These are phyloP conservation scores for Catocala sponsa DNA, from an alignment of 2,888 invertebrate species.

Conservation along the genomic window DNA sequence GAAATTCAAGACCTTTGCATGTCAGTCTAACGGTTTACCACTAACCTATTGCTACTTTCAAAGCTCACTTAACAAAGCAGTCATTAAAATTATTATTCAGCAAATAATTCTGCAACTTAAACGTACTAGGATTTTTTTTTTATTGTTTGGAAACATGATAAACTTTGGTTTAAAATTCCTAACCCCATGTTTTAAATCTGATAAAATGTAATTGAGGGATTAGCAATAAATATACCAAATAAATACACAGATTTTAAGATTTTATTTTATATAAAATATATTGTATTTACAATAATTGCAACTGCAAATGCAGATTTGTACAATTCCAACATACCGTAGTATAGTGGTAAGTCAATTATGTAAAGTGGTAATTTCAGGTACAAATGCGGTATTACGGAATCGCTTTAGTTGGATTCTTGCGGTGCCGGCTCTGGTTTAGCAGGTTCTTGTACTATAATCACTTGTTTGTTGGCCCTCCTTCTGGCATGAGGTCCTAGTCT, in stretches of 20 bases:
- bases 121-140: too few species aligned
- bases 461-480: slow-evolving; percentile 67
- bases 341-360: slow-evolving; percentile 15
- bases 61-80: too few species aligned
- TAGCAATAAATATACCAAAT: too few species aligned
- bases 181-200: too few species aligned
- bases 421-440: slow-evolving; percentile 34
- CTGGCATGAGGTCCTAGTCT: slow-evolving; percentile 69
- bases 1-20: too few species aligned
- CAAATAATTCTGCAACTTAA: too few species aligned
- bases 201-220: too few species aligned
- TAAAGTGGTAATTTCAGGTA: slow-evolving; percentile 25
- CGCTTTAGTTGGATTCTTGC: slow-evolving; percentile 30
- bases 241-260: not conserved
- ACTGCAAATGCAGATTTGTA: slow-evolving; percentile 32
- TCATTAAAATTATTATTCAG: too few species aligned
- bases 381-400: slow-evolving; percentile 18
- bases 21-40: too few species aligned
- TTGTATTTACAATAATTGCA: slow-evolving; percentile 19
- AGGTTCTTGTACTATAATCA: slow-evolving; percentile 57
- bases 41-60: too few species aligned
- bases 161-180: too few species aligned
- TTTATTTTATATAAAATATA: slow-evolving; percentile 14
- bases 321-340: slow-evolving; percentile 5
- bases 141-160: too few species aligned